A percentile compares a stretch with the other conserved stretches of the same genome.
These are phyloP conservation scores for Prunella strophiata DNA, from an alignment of 2,797 vertebrate genomes.

Conservation along the genomic window DNA sequence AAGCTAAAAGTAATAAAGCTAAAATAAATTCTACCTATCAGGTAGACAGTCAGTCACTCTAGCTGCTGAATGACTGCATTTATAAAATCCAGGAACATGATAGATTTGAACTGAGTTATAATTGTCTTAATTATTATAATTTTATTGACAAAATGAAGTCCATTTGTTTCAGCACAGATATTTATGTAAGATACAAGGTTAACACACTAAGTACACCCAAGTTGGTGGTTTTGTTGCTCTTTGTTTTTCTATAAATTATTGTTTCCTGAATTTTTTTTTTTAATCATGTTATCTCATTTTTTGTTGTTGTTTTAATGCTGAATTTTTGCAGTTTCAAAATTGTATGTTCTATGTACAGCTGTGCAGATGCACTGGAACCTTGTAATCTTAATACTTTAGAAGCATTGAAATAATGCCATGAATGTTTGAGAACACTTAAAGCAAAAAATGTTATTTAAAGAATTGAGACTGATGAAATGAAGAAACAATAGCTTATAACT, in stretches of 20 bases:
- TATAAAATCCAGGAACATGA: background rate
- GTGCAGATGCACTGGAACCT: background rate
- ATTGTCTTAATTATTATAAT: background rate
- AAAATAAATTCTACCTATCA: background rate
- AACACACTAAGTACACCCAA: background rate
- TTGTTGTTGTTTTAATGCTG: background rate
- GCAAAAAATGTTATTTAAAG: background rate
- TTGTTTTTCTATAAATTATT: background rate
- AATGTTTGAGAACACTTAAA: background rate
- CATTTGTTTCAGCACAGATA: background rate
- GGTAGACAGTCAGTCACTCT: background rate
- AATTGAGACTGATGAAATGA: background rate
- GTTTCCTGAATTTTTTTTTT: background rate
- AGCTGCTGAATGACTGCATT: background rate
- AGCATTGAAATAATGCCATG: background rate
- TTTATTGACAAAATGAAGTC: background rate
- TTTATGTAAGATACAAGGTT: background rate
- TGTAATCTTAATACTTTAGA: background rate
- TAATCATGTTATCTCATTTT: background rate
- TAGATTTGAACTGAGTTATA: background rate
- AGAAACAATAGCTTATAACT: background rate
- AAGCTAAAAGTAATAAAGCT: background rate
- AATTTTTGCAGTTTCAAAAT: background rate
- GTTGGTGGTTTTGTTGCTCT: accelerated
- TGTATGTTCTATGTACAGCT: background rate